These are phyloP conservation scores for Venustaconcha ellipsiformis DNA, from an alignment of 1,140 invertebrate genomes.

Conservation along the genomic window DNA sequence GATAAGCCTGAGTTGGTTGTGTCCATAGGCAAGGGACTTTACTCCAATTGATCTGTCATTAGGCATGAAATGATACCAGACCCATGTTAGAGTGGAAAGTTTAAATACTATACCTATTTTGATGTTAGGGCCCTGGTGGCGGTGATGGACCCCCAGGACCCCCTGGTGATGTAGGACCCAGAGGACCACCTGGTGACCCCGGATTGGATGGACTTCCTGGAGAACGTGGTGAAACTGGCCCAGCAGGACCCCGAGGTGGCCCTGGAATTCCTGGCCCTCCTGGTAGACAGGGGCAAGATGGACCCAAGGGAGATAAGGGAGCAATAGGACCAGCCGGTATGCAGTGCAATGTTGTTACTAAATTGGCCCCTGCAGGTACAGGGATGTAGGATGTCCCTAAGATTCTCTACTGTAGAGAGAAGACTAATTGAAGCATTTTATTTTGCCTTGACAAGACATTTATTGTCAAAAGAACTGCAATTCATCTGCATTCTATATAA, in stretches of 20 bases:
- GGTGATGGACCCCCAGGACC: conserved; percentile 48
- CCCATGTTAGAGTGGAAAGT: background rate
- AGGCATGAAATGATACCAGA: too few species aligned
- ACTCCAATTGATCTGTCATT: too few species aligned
- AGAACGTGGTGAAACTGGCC: conserved; percentile 47
- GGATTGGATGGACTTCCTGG: conserved; percentile 56
- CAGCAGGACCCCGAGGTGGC: conserved; percentile 39
- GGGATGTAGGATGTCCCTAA: too few species aligned
- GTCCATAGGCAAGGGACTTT: too few species aligned
- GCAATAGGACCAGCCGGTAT: conserved; percentile 37
- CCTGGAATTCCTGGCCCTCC: conserved; percentile 44
- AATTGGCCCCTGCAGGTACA: too few species aligned
- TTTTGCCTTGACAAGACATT: too few species aligned
- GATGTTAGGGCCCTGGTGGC: conserved; percentile 42
- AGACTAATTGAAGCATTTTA: too few species aligned
- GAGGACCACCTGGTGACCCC: conserved; percentile 50
- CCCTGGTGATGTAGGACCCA: conserved; percentile 43
- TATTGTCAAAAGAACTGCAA: too few species aligned
- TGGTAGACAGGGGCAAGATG: conserved; percentile 40
- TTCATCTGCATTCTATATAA: too few species aligned
- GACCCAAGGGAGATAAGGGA: conserved; percentile 47
- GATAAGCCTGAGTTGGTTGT: too few species aligned
- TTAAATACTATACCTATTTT: background rate
- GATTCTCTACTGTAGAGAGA: too few species aligned
- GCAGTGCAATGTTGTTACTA: too few species aligned